Evolutionary conservation across 2,797 vertebrate genomes (phyloP).

Genomic region (Hemibagrus guttatus): DNA sequence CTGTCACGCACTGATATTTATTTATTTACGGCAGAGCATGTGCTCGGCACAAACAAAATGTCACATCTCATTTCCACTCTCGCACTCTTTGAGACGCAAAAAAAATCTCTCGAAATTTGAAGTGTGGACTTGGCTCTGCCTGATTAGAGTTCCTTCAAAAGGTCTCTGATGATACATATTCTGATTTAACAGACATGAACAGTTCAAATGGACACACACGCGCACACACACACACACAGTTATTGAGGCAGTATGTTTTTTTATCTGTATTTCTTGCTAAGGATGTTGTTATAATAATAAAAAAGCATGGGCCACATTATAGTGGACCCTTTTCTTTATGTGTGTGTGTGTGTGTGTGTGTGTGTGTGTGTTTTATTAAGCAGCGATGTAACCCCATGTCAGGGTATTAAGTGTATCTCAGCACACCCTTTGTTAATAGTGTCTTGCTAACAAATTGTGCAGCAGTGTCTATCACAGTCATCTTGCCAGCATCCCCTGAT

Average conservation of each 20-base stretch:
- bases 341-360: conserved; percentile 6
- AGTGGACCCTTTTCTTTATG: conserved; percentile 26
- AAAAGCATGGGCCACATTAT: conserved; percentile 46
- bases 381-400: conserved; percentile 46
- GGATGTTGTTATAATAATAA: conserved; percentile 41
- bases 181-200: conserved; percentile 56
- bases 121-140: conserved; percentile 67
- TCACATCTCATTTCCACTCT: conserved; percentile 82
- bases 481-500: conserved; percentile 57
- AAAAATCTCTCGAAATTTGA: conserved; percentile 74
- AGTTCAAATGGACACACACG: conserved; percentile 53
- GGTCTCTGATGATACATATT: conserved; percentile 65
- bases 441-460: conserved; percentile 15
- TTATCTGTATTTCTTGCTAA: conserved; percentile 3
- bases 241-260: background rate
- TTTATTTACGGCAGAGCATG: conserved; percentile 86
- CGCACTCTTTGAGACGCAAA: conserved; percentile 77
- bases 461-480: conserved; percentile 35
- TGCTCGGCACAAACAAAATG: conserved; percentile 80
- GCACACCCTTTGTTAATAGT: conserved; percentile 40
- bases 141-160: conserved; percentile 77
- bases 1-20: conserved; percentile 93
- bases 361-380: conserved; percentile 26
- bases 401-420: conserved; percentile 52
- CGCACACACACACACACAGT: conserved; percentile 21